phyloP scores from a whole-genome alignment of 2,797 vertebrate genomes.

The Pipistrellus pygmaeus region DNA sequence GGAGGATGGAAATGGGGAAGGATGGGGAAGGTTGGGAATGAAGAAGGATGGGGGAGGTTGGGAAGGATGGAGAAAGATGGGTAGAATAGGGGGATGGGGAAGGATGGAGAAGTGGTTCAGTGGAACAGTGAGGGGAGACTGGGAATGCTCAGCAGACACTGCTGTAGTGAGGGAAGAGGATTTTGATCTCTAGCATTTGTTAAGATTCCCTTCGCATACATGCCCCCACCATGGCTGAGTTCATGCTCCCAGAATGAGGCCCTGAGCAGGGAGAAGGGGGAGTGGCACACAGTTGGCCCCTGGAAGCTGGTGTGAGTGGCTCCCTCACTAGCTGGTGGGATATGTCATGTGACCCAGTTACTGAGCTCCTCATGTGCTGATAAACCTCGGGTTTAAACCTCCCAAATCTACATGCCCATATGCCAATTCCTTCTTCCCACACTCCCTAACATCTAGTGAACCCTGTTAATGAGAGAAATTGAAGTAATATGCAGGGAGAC shows the following conservation, averaged over 20 bases:
- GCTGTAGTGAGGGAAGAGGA: background rate
- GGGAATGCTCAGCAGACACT: background rate
- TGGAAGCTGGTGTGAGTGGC: background rate
- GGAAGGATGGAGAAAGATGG: too few relatives aligned
- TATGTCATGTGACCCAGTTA: background rate
- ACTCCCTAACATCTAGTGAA: background rate
- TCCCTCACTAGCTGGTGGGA: background rate
- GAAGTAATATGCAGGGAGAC: background rate
- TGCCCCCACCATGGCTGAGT: accelerated
- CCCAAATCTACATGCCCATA: background rate
- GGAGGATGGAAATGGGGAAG: too few relatives aligned
- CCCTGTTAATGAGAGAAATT: background rate
- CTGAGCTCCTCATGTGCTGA: background rate
- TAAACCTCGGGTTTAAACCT: background rate
- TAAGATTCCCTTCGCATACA: background rate
- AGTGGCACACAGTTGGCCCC: accelerated
- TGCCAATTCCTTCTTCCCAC: background rate
- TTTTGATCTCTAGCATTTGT: background rate
- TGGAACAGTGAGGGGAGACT: background rate
- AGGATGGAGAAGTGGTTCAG: background rate
- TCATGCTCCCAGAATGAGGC: background rate
- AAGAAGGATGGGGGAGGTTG: too few relatives aligned
- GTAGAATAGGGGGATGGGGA: background rate
- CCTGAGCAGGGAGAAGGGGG: background rate
- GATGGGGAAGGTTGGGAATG: too few relatives aligned